Percentiles rank a stretch among this genome's conserved stretches.
phyloP scores from a whole-genome alignment of 2,797 vertebrate species.

The Sternarchorhynchus goeldii region DNA sequence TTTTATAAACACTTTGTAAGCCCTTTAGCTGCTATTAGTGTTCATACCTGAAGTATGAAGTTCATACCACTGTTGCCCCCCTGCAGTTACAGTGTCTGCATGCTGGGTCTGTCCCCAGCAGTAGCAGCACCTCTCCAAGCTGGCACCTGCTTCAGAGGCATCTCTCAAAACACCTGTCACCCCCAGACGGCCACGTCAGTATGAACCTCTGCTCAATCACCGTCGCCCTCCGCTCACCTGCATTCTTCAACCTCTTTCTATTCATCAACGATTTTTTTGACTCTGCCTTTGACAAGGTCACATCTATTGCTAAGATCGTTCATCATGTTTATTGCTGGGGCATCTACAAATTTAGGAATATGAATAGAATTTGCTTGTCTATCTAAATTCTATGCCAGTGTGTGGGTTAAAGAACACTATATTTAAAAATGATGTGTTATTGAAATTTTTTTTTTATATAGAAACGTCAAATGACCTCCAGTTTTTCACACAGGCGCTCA shows the following conservation, averaged over 20 bases:
- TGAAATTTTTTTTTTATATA: too few relatives aligned
- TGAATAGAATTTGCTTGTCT: constrained; percentile 41
- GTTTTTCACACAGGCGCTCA: too few relatives aligned
- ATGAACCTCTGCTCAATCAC: constrained; percentile 68
- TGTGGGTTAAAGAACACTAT: constrained; percentile 34
- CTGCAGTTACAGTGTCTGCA: not conserved
- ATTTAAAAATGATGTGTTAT: constrained; percentile 11
- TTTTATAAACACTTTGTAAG: too few relatives aligned
- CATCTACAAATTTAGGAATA: constrained; percentile 47
- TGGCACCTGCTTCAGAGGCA: constrained; percentile 50
- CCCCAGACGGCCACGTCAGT: constrained; percentile 57
- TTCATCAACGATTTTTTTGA: constrained; percentile 74
- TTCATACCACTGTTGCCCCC: too few relatives aligned
- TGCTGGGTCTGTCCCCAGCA: constrained; percentile 26
- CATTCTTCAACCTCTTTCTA: constrained; percentile 64
- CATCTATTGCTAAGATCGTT: constrained; percentile 62
- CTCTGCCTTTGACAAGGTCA: constrained; percentile 77
- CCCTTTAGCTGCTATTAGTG: too few relatives aligned
- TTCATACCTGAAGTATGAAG: too few relatives aligned
- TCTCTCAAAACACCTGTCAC: constrained; percentile 75
- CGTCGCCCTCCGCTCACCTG: constrained; percentile 79
- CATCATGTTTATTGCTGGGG: constrained; percentile 52
- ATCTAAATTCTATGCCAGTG: constrained; percentile 45
- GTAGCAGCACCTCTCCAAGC: constrained; percentile 34
- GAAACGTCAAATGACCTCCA: too few relatives aligned